phyloP scores from a whole-genome alignment of 2,888 invertebrate genomes.

The Galerucella pusilla region DNA sequence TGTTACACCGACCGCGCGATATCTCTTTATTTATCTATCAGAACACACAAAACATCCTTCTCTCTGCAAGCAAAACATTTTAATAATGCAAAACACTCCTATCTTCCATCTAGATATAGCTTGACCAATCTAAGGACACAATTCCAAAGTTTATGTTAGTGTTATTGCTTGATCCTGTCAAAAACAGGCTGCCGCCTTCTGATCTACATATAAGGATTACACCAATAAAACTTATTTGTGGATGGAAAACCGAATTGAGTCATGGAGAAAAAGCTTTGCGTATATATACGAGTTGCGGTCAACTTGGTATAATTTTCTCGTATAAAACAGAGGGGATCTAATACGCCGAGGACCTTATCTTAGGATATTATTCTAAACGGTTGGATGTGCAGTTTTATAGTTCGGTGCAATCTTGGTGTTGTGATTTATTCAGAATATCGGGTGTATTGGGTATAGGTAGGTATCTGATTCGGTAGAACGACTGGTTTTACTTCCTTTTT shows the following conservation, averaged over 20 bases:
- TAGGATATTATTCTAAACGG: slow-evolving; percentile 43
- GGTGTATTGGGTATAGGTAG: slow-evolving; percentile 18
- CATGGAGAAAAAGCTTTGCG: slow-evolving; percentile 52
- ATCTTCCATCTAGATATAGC: slow-evolving; percentile 61
- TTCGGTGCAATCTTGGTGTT: slow-evolving; percentile 34
- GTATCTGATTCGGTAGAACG: slow-evolving; percentile 41
- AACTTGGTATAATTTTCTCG: slow-evolving; percentile 52
- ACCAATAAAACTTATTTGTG: slow-evolving; percentile 58
- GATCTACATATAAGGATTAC: slow-evolving; percentile 53
- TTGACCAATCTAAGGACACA: slow-evolving; percentile 62
- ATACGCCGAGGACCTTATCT: slow-evolving; percentile 46
- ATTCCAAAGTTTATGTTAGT: slow-evolving; percentile 63
- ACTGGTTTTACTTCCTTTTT: slow-evolving; percentile 32
- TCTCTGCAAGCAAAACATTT: slow-evolving; percentile 51
- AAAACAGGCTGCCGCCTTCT: slow-evolving; percentile 60
- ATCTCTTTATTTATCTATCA: slow-evolving; percentile 65
- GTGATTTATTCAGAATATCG: slow-evolving; percentile 45
- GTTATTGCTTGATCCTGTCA: slow-evolving; percentile 64
- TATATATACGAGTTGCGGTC: slow-evolving; percentile 49
- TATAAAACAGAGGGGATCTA: slow-evolving; percentile 47
- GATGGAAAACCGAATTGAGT: slow-evolving; percentile 55
- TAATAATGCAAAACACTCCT: slow-evolving; percentile 58
- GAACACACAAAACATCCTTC: slow-evolving; percentile 57
- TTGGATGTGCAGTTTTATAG: slow-evolving; percentile 39
- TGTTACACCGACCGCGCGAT: slow-evolving; percentile 53